Evolutionary conservation across 2,888 invertebrate species (phyloP).

Genomic region (Hemithea aestivaria): DNA sequence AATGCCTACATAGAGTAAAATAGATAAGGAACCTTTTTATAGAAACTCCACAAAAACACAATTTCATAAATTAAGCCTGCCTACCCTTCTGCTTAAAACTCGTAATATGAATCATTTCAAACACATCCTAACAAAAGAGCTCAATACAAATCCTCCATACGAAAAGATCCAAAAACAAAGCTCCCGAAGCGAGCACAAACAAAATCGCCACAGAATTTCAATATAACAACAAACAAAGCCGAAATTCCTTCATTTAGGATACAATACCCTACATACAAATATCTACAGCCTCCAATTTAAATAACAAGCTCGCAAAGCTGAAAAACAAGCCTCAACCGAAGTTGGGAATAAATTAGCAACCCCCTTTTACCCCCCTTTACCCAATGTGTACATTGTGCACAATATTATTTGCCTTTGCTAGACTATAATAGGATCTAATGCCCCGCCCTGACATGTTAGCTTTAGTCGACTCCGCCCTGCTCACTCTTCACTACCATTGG

Average conservation of each 20-base stretch:
- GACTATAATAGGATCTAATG: constrained; percentile 78
- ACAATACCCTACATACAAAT: constrained; percentile 74
- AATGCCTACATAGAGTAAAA: too few species aligned
- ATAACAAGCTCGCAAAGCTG: constrained; percentile 78
- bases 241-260: constrained; percentile 71
- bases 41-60: too few species aligned
- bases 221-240: constrained; percentile 39
- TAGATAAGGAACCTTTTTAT: too few species aligned
- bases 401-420: constrained; percentile 85
- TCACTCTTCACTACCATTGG: constrained; percentile 50
- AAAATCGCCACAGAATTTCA: constrained; percentile 26
- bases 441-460: constrained; percentile 79
- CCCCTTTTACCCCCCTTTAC: constrained; percentile 58
- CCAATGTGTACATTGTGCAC: constrained; percentile 85
- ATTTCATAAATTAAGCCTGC: too few species aligned
- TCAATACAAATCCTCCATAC: background rate
- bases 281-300: constrained; percentile 72
- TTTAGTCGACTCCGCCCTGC: constrained; percentile 65
- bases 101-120: too few species aligned
- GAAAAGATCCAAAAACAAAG: constrained; percentile 14
- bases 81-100: too few species aligned
- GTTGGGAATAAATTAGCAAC: constrained; percentile 78
- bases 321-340: constrained; percentile 79
- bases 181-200: constrained; percentile 19
- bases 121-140: too few species aligned